Base-by-base conservation (phyloP, 2,888 invertebrate genomes). In the Pollenia angustigena region DNA sequence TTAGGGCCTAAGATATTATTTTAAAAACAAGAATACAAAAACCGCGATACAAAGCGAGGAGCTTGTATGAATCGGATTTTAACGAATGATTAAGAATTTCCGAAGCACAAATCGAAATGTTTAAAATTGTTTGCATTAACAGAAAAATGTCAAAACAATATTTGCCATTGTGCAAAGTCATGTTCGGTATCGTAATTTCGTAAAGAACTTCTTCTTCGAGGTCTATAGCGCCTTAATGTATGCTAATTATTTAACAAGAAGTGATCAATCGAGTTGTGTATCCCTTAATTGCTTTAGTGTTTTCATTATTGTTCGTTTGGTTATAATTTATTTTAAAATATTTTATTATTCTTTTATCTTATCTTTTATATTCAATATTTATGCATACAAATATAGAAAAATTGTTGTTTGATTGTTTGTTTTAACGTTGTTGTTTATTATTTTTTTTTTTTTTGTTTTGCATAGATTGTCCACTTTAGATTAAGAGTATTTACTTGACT, bases 381-480 rank as follows among this genome's bases (percentile, higher is more conserved):
- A 76, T 62, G 69, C 69, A 82, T 56, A 69, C 62, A 69, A 82
- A 82, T 75, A 52, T 62, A 69, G 60, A 75, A 60, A 82, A 76
- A 69, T 76, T 82, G 56, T 54, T 56, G 60, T 58, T 23, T 16
- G 6, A 32, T 69, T 23, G 16, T 69, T 56, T 40, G 9, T 78
- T n/a, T 58, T 60, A 3, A 40, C 44, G 18, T 68, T 60, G 40
- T 18, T 72, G 18, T 4, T 71, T 71, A 54, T 10, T 44, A 7
- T 87, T 88, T 89, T 89, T 88, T n/a, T 18, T 18, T 18, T 18
- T 18, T 18, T 18, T 18, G 18, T 90, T 91, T 91, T 92, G 92
- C 92, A 92, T 92, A 92, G 91, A 92, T 92, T 92, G 91, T 92
- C 92, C 91, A 92, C 92, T 92, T 92, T 91, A 92, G 91, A 92